phyloP scores from a whole-genome alignment of 2,888 invertebrate species.

The Microctonus hyperodae region DNA sequence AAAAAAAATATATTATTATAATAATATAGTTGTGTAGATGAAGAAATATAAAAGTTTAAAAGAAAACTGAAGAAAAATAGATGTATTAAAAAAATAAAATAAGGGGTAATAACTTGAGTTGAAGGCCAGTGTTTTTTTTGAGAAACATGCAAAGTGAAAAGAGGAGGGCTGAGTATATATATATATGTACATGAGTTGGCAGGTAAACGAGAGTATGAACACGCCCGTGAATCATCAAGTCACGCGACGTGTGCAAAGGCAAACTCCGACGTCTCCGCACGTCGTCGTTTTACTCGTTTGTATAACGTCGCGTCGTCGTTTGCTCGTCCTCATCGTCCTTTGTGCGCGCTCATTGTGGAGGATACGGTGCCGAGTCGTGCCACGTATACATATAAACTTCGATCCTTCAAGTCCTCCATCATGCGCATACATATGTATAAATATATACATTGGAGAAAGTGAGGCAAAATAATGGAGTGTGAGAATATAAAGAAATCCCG shows the following conservation, averaged over 20 bases:
- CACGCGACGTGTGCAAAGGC: conserved; percentile 52
- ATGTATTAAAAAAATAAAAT: too few species aligned
- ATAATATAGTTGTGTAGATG: neutral
- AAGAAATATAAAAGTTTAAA: neutral
- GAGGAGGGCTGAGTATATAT: too few species aligned
- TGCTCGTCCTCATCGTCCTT: conserved; percentile 36
- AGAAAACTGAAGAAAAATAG: neutral
- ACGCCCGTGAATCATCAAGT: conserved; percentile 58
- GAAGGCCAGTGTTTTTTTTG: neutral
- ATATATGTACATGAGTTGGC: too few species aligned
- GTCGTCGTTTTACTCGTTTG: conserved; percentile 33
- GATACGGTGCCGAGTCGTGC: conserved; percentile 4
- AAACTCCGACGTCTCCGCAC: conserved; percentile 41
- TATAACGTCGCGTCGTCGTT: conserved; percentile 26
- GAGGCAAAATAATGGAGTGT: too few species aligned
- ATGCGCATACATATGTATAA: too few species aligned
- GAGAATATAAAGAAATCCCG: too few species aligned
- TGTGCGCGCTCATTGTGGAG: conserved; percentile 13
- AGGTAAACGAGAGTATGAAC: conserved; percentile 31
- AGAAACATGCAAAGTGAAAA: conserved; percentile 12
- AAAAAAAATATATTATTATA: neutral
- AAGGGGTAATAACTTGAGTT: neutral
- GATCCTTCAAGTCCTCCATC: neutral
- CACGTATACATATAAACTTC: neutral
- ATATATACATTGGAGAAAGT: too few species aligned